Evolutionary conservation across 2,113 vertebrate species (phyloP), one percentile per base, ranked within the genome.

Genomic region (Cochlearius cochlearius): DNA sequence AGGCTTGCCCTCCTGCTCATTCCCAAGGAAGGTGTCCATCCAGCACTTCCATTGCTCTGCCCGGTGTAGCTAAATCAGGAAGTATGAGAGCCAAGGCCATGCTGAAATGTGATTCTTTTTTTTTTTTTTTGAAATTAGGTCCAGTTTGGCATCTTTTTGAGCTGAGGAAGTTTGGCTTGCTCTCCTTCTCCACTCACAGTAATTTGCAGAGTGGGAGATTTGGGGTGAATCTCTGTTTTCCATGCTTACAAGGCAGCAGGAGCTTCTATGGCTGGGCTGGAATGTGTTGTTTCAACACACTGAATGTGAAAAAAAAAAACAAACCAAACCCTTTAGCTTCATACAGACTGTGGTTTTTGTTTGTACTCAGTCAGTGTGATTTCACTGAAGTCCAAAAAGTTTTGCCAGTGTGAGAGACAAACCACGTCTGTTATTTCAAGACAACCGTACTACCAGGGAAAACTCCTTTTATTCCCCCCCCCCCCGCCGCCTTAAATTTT

Each of bases 211-310:
- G 71, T 66, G 36, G 62, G 55, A 88, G 55, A 91, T 88, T 82
- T 93, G 74, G 59, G 89, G 45, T 69, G 56, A 95, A 85, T 62
- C 60, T 88, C 76, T 91, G 34, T 90, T 88, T 93, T 96, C 81
- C 68, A 34, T 86, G 85, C 77, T 90, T 76, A 74, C 38, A 66
- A 66, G 89, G 71, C 77, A 91, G 63, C 63, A 73, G 63, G 53
- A 94, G 7, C 47, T 93, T 96, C 58, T 86, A 60, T 91, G 87
- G 13, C 84, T 88, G 84, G 63, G 62, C 67, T 96, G 97, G 94
- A 96, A 95, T 91, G 77, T 94, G 94, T 97, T 96, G 90, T 96
- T 97, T 96, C 94, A 91, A 95, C 90, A 79, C 87, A 74, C 52
- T 91, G 94, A 93, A 94, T 88, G 90, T 73, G 87, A 56, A 94